Evolutionary conservation across 1,140 invertebrate genomes (phyloP).

Genomic region (Drosophila aff.): DNA sequence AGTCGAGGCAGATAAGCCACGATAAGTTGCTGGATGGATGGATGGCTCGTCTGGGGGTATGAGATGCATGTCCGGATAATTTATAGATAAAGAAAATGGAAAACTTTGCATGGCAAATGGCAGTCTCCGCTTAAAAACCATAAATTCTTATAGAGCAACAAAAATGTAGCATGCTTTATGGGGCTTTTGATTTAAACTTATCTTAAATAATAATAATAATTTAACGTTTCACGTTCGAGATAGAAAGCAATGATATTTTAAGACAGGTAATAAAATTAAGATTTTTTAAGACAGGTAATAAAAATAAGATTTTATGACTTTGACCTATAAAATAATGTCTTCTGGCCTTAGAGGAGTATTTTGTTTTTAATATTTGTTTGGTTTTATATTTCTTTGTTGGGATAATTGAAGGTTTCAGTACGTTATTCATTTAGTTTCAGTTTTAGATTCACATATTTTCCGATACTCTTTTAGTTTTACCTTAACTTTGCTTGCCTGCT

Average conservation of each 20-base stretch:
- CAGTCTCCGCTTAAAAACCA: slow-evolving; percentile 21
- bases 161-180: slow-evolving; percentile 34
- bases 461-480: not conserved
- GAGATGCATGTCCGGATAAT: slow-evolving; percentile 66
- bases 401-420: not conserved
- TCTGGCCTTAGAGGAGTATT: not conserved
- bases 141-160: slow-evolving; percentile 35
- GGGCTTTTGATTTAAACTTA: slow-evolving; percentile 32
- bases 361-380: not conserved
- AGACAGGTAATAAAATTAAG: not conserved
- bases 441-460: no score
- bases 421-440: not conserved
- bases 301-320: slow-evolving; percentile 9
- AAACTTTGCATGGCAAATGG: slow-evolving; percentile 48
- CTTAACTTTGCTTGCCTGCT: not conserved
- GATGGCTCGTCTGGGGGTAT: slow-evolving; percentile 15
- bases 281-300: slow-evolving; percentile 1
- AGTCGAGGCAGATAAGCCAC: slow-evolving; percentile 31
- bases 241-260: slow-evolving; percentile 11
- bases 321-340: not conserved
- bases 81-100: slow-evolving; percentile 70
- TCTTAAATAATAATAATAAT: slow-evolving; percentile 12
- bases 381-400: not conserved
- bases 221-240: not conserved
- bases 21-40: slow-evolving; percentile 26